Conservation (phyloP, 2,113 vertebrate genomes). For the Malurus melanocephalus region DNA sequence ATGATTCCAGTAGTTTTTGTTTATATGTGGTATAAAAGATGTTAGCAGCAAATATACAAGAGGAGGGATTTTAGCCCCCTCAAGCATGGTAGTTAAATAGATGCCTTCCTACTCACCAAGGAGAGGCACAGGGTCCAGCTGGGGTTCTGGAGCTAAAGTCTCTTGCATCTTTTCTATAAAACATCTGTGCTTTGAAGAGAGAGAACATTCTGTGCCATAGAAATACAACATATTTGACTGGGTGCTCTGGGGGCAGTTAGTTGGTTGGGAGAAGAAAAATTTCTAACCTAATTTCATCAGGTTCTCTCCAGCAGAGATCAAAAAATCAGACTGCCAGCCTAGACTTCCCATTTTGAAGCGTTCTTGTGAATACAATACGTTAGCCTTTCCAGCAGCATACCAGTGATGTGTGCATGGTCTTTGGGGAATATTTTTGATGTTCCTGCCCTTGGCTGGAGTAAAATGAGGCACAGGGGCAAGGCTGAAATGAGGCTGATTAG, state of each 20-base stretch:
- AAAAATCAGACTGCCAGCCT: neutral
- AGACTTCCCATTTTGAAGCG: neutral
- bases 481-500: neutral
- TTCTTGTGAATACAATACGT: neutral
- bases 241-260: neutral
- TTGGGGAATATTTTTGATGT: neutral
- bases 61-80: neutral
- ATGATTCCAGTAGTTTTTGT: conserved; percentile 26
- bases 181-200: neutral
- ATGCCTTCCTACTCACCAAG: neutral
- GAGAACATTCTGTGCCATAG: neutral
- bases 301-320: neutral
- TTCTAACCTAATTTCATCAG: neutral
- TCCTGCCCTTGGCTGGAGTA: neutral
- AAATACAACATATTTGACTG: neutral
- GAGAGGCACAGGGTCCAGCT: neutral
- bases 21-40: neutral
- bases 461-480: neutral
- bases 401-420: neutral
- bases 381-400: neutral
- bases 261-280: neutral
- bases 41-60: conserved; percentile 13
- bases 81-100: neutral
- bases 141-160: neutral
- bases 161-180: neutral